Conservation (phyloP, 1,140 invertebrate species). For the Hypothenemus hampei region DNA sequence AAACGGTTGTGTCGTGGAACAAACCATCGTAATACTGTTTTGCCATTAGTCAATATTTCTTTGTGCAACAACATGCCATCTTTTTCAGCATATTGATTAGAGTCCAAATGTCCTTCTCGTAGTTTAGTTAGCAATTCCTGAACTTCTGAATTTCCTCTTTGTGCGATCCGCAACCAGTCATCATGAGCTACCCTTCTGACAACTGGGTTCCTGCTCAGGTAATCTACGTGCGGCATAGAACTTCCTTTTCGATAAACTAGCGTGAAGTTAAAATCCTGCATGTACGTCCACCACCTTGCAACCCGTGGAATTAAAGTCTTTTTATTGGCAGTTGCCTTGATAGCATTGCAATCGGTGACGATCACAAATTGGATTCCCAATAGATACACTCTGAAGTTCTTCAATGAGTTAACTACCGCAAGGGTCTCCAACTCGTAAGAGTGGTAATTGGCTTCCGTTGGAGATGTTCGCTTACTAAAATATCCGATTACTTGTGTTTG, state of each 20-base stretch:
- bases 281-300: no score
- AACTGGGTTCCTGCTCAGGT: constrained; percentile 39
- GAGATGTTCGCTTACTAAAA: not conserved
- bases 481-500: not conserved
- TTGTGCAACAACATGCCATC: not conserved
- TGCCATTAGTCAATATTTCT: not conserved
- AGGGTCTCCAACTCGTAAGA: not conserved
- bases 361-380: not conserved
- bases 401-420: not conserved
- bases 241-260: constrained; percentile 32
- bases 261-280: constrained; percentile 41
- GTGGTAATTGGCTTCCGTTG: not conserved
- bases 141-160: constrained; percentile 6
- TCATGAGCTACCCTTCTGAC: constrained; percentile 14
- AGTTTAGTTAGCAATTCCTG: not conserved
- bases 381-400: not conserved
- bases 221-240: constrained; percentile 43
- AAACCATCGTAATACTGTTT: constrained; percentile 28
- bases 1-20: constrained; percentile 31
- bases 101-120: not conserved
- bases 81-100: not conserved
- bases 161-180: constrained; percentile 31
- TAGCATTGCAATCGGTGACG: not conserved
- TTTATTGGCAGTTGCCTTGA: no score
- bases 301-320: no score